Evolutionary conservation across 2,888 invertebrate species (phyloP), one percentile per base, ranked within the genome.

Genomic region (Temnothorax ravouxi): DNA sequence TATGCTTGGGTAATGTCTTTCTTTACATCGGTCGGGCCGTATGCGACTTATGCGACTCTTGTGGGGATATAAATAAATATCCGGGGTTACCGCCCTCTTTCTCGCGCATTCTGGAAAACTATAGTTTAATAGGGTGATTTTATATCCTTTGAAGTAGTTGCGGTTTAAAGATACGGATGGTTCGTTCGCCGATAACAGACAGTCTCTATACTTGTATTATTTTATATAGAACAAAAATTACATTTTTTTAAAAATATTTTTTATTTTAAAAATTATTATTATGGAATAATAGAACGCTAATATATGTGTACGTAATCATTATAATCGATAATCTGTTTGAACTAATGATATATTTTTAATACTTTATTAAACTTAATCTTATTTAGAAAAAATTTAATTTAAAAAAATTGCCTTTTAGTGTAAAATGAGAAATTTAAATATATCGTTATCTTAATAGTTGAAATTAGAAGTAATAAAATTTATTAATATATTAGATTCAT

Each of bases 1-100:
- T 64, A 62, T 62, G 75, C 84, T 87, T 83, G 79, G 54, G 13
- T 61, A 80, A 80, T 71, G 79, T 80, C 79, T 80, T 80, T 80
- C 79, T 80, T 80, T 80, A 80, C 79, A 80, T 71, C 38, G 25
- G 47, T 71, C 59, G 38, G 25, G 11, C 38, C 18, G 18, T 59
- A 80, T 29, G 29, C 29, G 29, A 29, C 59, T 79, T 59, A 71
- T 34, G 59, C 47, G 47, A 44, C 67, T 77, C 67, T 77, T 50
- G 44, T 9, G 38, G 18, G 18, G 47, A 44, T 80, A 80, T 80
- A 80, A 80, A 80, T 80, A 80, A 80, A 72, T 80, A 80, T 80
- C 79, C 79, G 72, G 71, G 72, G 71, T 80, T 71, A 80, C 72
- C 79, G 34, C 71, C 59, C 79, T 80, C 59, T 72, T 80, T 80